Base-by-base conservation (phyloP, 2,797 vertebrate genomes). In the Halcyon badia region DNA sequence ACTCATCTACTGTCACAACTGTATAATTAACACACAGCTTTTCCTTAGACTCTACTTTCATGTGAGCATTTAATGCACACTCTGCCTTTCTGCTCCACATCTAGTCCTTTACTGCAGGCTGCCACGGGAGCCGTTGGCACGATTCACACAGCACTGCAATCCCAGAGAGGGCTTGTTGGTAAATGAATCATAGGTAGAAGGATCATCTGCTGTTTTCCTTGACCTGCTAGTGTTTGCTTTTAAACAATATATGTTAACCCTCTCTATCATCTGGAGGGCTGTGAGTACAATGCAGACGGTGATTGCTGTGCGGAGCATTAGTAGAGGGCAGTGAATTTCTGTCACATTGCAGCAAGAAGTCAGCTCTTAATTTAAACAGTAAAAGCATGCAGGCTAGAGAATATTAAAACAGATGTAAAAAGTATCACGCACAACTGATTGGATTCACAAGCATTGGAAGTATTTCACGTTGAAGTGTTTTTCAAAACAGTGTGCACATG, bases 191-290 rank as follows among this genome's bases (percentile, higher is more conserved):
- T 31, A 41, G 75, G 39, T 68, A 61, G 81, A 58, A 82, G 39
- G 68, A 92, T 92, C 12, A 56, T 83, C 69, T 80, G 70, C 71
- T 87, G 44, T 77, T 75, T 83, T 85, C 57, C 60, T 85, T 87
- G 89, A 89, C 69, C 64, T 85, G 52, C 21, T 85, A 14, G 25
- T 80, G 12, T 93, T 95, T 95, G 82, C 60, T 83, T 89, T 94
- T 61, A 75, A 92, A 73, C 64, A 83, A 1, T 87, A 18, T 39
- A 31, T 75, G 0, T 86, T 80, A 72, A 86, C 9, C 21, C 11
- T 5, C 60, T 70, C 19, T 11, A 15, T 91, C 58, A 24, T 71
- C 69, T 70, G 33, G 11, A 83, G 69, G 54, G 9, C 42, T 83
- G 33, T 0, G 5, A 80, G 56, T 65, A 52, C 52, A 25, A 37